phyloP scores from a whole-genome alignment of 92 coral and sea anemone genomes.

The Epizoanthus rinbou region DNA sequence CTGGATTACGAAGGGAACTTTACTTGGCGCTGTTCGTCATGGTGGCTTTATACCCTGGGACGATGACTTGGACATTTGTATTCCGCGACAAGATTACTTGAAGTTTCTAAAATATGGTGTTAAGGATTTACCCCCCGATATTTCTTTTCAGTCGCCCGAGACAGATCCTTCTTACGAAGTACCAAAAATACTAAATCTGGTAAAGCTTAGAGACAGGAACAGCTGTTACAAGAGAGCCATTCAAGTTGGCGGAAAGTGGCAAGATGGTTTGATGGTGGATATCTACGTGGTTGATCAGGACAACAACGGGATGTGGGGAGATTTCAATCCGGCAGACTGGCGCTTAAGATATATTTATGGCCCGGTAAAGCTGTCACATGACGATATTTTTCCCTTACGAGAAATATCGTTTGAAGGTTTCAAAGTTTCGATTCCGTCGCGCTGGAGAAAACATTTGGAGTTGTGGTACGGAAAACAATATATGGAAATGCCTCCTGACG shows the following conservation, averaged over 20 bases:
- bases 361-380: slow-evolving; percentile 18
- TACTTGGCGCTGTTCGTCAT: slow-evolving; percentile 1
- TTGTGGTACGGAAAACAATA: slow-evolving; percentile 3
- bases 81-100: neutral
- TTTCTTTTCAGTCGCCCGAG: slow-evolving; percentile 3
- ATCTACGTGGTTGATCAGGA: neutral
- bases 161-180: slow-evolving; percentile 13
- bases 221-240: slow-evolving; percentile 11
- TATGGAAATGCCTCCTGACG: neutral
- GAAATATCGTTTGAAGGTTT: slow-evolving; percentile 14
- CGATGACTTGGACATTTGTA: slow-evolving; percentile 17
- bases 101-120: neutral
- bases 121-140: slow-evolving; percentile 6
- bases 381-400: neutral
- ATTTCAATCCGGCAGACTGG: neutral
- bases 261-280: slow-evolving; percentile 25
- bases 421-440: neutral
- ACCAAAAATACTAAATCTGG: slow-evolving; percentile 13
- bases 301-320: neutral
- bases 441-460: neutral
- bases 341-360: neutral
- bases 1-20: neutral
- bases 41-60: slow-evolving; percentile 19
- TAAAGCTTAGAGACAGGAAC: neutral
- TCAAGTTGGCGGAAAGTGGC: slow-evolving; percentile 8